Base-by-base conservation (phyloP, 2,113 vertebrate genomes). In the Microcebus jonahi region DNA sequence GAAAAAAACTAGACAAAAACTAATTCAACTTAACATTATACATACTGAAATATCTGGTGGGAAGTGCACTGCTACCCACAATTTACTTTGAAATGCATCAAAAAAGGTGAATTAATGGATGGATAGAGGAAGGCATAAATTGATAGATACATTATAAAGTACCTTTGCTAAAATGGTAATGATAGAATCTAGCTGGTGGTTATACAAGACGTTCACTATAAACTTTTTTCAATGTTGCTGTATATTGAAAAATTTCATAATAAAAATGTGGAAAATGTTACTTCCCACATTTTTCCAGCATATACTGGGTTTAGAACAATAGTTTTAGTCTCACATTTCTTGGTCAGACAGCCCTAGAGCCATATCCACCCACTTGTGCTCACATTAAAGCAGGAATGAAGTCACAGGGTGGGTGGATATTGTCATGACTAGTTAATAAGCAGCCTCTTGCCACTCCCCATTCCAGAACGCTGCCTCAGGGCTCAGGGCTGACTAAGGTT, bases 321-420 rank as follows among this genome's bases (percentile, higher is more conserved):
- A 61, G 57, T 84, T 81, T 81, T 50, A 67, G 48, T 63, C 9
- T 93, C n/a, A 39, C 8, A 10, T 23, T 77, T 68, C 25, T 36
- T 63, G 73, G 45, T 50, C 55, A 88, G 50, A 93, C 21, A 79
- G n/a, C 42, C 39, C 39, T 76, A 61, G 67, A 95, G 61, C 25
- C 67, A 79, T 8, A 82, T 42, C 45, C 82, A 86, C 86, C 79
- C 68, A 89, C 67, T 77, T 70, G 50, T 79, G 70, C 42, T 95
- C 82, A 42, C 48, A 68, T 65, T 86, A 80, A 70, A 82, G 18
- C 42, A 95, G 85, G 90, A 95, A 88, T 96, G 86, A 97, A 96
- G 85, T 97, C 95, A 97, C 42, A 45, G 91, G 14, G 50, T 85
- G 85, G 92, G 84, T 88, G 80, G 36, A 34, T 71, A 88, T 27